These are phyloP conservation scores for Sphaerophoria rueppellii DNA, from an alignment of 2,888 invertebrate genomes.

Conservation along the genomic window DNA sequence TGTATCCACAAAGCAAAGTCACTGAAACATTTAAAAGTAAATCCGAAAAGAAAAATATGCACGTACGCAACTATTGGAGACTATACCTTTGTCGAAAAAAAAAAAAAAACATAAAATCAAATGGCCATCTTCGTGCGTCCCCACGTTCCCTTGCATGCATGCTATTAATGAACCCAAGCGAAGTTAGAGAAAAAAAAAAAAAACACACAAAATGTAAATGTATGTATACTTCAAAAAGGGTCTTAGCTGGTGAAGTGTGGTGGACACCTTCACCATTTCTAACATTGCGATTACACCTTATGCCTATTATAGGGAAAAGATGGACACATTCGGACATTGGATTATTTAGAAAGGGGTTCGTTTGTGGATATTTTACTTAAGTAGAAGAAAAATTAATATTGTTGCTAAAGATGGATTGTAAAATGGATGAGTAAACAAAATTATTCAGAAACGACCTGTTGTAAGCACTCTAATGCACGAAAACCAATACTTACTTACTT, in stretches of 20 bases:
- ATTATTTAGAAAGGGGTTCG: too few species aligned
- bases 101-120: constrained; percentile 2
- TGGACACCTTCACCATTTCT: background rate
- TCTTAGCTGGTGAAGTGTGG: background rate
- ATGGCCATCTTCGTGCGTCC: background rate
- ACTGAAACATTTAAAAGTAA: constrained; percentile 18
- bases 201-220: background rate
- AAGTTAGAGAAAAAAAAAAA: background rate
- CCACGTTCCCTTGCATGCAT: background rate
- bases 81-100: background rate
- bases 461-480: too few species aligned
- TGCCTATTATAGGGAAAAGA: too few species aligned
- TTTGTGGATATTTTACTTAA: too few species aligned
- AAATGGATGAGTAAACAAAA: too few species aligned
- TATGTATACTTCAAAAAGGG: background rate
- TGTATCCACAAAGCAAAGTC: constrained; percentile 9
- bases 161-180: constrained; percentile 3
- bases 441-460: too few species aligned
- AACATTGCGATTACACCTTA: background rate
- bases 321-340: too few species aligned
- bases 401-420: too few species aligned
- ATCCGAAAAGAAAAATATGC: constrained; percentile 13
- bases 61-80: constrained; percentile 1
- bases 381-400: too few species aligned
- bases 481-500: too few species aligned